Conservation (phyloP, 2,888 invertebrate genomes). For the Nymphalis c-album region DNA sequence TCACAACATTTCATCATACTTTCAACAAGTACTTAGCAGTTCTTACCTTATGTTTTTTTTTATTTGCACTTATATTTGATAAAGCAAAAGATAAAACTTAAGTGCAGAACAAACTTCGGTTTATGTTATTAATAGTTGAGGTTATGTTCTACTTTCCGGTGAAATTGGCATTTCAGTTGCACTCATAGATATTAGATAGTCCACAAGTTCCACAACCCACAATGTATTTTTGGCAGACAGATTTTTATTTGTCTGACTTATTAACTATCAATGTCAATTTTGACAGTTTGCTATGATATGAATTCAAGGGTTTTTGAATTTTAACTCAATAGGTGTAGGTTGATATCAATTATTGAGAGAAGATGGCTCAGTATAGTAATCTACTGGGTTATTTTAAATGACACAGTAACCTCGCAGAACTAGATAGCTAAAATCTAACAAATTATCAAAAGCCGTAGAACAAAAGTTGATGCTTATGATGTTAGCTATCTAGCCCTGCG, state of each 20-base stretch:
- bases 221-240: background rate
- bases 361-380: background rate
- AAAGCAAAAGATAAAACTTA: background rate
- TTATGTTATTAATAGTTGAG: background rate
- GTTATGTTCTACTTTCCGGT: conserved; percentile 4
- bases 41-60: conserved; percentile 5
- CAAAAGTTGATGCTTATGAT: too few relatives aligned
- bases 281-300: background rate
- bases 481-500: too few relatives aligned
- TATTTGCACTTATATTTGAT: conserved; percentile 1
- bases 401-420: too few relatives aligned
- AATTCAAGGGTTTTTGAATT: background rate
- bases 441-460: too few relatives aligned
- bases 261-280: background rate
- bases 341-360: too few relatives aligned
- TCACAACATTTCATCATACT: conserved; percentile 10
- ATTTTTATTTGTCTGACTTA: background rate
- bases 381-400: too few relatives aligned
- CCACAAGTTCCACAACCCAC: background rate
- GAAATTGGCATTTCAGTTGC: background rate
- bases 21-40: background rate
- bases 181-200: background rate
- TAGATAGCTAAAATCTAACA: too few relatives aligned
- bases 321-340: background rate
- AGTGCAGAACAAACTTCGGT: background rate